These are phyloP conservation scores for Nothoprocta perdicaria DNA, from an alignment of 2,113 vertebrate genomes.

Conservation along the genomic window DNA sequence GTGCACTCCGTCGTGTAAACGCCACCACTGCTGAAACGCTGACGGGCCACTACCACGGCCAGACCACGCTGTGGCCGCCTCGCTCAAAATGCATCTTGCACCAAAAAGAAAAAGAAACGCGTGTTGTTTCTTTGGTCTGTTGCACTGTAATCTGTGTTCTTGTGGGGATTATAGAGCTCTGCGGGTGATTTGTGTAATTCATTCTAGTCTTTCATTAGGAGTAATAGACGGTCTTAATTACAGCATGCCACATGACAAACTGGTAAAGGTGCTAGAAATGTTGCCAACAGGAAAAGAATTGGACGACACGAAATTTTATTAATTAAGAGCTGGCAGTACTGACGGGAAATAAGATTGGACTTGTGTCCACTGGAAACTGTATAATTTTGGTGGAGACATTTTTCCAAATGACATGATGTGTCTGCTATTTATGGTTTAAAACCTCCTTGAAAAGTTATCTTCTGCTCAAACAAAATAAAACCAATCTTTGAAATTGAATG, in stretches of 20 bases:
- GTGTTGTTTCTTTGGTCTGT: conserved; percentile 44
- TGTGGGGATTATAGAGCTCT: conserved; percentile 60
- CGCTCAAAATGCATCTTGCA: conserved; percentile 2
- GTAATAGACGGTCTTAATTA: conserved; percentile 73
- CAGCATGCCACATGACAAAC: conserved; percentile 68
- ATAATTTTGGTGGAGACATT: conserved; percentile 43
- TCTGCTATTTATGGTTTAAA: not conserved
- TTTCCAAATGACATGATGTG: conserved; percentile 30
- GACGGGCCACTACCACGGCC: not conserved
- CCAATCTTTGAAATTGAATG: not conserved
- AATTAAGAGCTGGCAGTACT: conserved; percentile 69
- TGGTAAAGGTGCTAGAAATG: conserved; percentile 71
- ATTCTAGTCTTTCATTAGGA: conserved; percentile 67
- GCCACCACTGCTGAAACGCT: conserved; percentile 15
- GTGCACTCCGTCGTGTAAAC: not conserved
- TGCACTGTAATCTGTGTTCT: conserved; percentile 47
- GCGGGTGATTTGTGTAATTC: conserved; percentile 66
- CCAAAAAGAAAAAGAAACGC: not conserved
- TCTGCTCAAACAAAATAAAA: conserved; percentile 28
- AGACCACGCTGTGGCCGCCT: conserved; percentile 6
- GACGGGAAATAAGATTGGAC: conserved; percentile 45
- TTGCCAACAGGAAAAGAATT: conserved; percentile 71
- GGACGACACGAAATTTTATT: conserved; percentile 68
- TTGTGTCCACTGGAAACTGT: conserved; percentile 43
- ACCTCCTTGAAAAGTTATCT: conserved; percentile 15